Conservation (phyloP, 2,113 vertebrate species). For the Bubalus kerabau region DNA sequence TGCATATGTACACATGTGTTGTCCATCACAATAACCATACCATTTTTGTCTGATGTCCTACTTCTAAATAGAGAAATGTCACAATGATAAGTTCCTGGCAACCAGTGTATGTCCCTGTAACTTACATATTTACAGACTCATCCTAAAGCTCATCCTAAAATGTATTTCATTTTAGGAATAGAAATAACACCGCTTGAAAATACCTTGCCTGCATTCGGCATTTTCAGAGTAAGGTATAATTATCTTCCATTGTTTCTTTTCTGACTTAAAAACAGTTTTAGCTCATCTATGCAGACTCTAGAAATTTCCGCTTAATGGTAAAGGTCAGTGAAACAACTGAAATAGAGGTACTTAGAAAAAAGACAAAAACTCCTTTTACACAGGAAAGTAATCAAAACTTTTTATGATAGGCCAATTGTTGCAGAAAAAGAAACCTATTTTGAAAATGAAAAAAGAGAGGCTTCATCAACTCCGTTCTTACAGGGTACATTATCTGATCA, state of each 20-base stretch:
- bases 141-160: neutral
- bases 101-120: neutral
- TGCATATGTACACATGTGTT: neutral
- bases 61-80: neutral
- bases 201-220: neutral
- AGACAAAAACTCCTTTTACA: neutral
- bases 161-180: neutral
- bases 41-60: neutral
- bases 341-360: neutral
- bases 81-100: neutral
- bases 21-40: neutral
- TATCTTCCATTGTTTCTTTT: constrained; percentile 45
- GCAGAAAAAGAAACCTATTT: neutral
- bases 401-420: neutral
- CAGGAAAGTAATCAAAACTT: neutral
- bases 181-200: neutral
- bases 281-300: constrained; percentile 15
- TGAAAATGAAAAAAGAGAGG: neutral
- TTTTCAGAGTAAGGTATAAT: constrained; percentile 44
- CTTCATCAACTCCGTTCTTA: neutral
- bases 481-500: neutral
- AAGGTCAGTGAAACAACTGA: constrained; percentile 24
- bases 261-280: constrained; percentile 46
- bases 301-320: neutral
- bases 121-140: neutral